Evolutionary conservation across 2,797 vertebrate genomes (phyloP), one percentile per base, ranked within the genome.

Genomic region (Apogon hyalosoma): DNA sequence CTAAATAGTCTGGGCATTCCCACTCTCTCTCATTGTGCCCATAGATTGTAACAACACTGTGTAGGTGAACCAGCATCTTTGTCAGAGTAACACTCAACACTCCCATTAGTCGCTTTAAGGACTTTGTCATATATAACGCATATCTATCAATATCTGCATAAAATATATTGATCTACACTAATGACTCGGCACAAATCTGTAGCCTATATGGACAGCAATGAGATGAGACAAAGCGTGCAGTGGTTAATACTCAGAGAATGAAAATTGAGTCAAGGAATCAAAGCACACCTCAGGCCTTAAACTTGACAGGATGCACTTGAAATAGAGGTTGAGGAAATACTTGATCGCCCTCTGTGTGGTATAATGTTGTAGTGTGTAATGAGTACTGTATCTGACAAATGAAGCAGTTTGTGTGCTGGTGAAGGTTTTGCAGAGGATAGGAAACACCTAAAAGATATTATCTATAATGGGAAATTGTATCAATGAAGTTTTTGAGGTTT

Each of bases 221-320:
- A 56, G 56, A 67, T 54, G 60, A 75, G 69, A 80, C n/a, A 3
- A 42, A 52, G 60, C 48, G 41, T 71, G 70, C 59, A 60, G 53
- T 28, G 72, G 45, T 80, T 57, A 11, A 67, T 62, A 69, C 83
- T 77, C 77, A 73, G 73, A 72, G 57, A 71, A 65, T 52, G 46
- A 63, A 77, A 63, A 53, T 36, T 61, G 71, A 85, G 86, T 83
- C 51, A 75, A 85, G 79, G 77, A 90, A 88, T 90, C 82, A 86
- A 86, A 88, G 85, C 87, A 87, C 88, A 92, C 88, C 88, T 90
- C 88, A 90, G 88, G 91, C 90, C 90, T 92, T 92, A 91, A 92
- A 88, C 83, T 74, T 86, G 87, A 88, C 69, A 79, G 78, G 80
- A 90, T 86, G 90, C 89, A 92, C 90, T 91, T 90, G 77, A 88